Percentiles rank a stretch among this genome's conserved stretches.
phyloP scores from a whole-genome alignment of 2,797 vertebrate genomes.

The Pangasius sanitwongsei region DNA sequence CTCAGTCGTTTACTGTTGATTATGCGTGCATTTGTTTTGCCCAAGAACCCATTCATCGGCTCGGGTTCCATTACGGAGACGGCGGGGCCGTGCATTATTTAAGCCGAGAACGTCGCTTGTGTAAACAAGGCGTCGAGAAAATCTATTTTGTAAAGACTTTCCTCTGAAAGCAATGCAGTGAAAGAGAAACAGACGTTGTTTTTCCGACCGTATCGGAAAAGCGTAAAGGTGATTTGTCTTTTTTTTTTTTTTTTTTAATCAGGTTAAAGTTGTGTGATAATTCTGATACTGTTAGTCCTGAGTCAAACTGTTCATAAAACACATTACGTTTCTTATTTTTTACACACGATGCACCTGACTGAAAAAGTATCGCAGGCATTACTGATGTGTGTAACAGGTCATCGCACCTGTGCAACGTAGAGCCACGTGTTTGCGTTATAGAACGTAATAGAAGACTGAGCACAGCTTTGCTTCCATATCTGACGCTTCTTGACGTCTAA shows the following conservation, averaged over 20 bases:
- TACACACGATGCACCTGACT: not conserved
- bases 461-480: not conserved
- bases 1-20: slow-evolving; percentile 22
- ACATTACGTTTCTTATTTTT: not conserved
- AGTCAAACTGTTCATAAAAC: not conserved
- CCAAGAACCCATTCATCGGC: slow-evolving; percentile 32
- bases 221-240: not conserved
- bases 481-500: not conserved
- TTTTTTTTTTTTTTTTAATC: not conserved
- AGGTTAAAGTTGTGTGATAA: not conserved
- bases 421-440: not conserved
- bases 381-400: not conserved
- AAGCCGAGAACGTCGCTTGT: slow-evolving; percentile 29
- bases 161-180: not conserved
- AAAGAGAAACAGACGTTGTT: not conserved
- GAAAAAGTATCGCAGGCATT: not conserved
- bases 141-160: slow-evolving; percentile 46
- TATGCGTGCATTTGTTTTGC: slow-evolving; percentile 27
- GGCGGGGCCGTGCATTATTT: slow-evolving; percentile 44
- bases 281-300: not conserved
- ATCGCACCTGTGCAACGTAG: not conserved
- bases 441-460: not conserved
- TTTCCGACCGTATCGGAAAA: not conserved
- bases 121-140: slow-evolving; percentile 40
- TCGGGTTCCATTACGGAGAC: slow-evolving; percentile 39